A percentile compares a stretch with the other conserved stretches of the same genome.
Evolutionary conservation across 2,888 invertebrate genomes (phyloP).

Genomic region (Emesis furor): DNA sequence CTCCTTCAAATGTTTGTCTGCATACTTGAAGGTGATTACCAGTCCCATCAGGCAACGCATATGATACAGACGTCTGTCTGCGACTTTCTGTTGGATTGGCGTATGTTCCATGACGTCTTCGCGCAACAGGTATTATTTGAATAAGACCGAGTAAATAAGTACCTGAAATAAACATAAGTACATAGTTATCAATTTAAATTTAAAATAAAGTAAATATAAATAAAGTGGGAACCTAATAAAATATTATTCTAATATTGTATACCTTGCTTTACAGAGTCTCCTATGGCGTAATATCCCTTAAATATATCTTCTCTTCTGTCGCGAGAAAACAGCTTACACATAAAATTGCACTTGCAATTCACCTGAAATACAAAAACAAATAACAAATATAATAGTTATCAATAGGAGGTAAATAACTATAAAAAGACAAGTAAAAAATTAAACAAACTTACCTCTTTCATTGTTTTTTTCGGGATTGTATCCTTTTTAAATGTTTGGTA

Average conservation of each 20-base stretch:
- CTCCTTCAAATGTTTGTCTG: conserved; percentile 20
- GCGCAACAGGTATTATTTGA: not conserved
- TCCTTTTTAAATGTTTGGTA: conserved; percentile 11
- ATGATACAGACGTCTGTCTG: conserved; percentile 9
- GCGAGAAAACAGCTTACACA: not conserved
- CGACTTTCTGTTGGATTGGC: conserved; percentile 18
- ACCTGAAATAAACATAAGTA: conserved; percentile 4
- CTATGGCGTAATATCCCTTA: not conserved
- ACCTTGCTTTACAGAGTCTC: not conserved
- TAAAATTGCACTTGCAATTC: conserved; percentile 6
- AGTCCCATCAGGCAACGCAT: conserved; percentile 19
- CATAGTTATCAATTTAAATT: conserved; percentile 7
- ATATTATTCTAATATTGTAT: not conserved
- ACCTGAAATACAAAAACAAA: not conserved
- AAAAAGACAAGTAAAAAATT: not conserved
- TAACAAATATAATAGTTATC: not conserved
- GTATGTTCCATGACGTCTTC: conserved; percentile 28
- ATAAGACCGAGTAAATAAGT: conserved; percentile 26
- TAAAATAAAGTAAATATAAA: conserved; percentile 1
- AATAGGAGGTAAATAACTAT: no score
- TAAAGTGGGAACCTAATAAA: not conserved
- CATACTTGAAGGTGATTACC: conserved; percentile 14
- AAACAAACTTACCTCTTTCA: conserved; percentile 4
- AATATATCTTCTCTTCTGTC: conserved; percentile 6
- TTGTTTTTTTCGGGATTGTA: conserved; percentile 1